Conservation (phyloP, 2,797 vertebrate species). For the Acanthurus lineatus region DNA sequence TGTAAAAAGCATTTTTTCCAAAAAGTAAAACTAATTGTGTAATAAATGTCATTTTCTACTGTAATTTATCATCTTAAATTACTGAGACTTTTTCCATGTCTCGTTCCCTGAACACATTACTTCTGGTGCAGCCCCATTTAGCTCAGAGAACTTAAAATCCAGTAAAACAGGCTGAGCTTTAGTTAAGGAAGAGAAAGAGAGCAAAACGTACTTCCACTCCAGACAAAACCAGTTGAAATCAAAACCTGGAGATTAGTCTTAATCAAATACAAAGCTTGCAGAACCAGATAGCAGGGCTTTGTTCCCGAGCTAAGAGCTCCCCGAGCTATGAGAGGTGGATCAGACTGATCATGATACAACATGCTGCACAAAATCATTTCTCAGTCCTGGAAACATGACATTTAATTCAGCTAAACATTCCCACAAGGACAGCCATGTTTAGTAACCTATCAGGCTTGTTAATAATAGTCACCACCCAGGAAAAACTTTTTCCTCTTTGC, state of each 20-base stretch:
- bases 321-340: conserved; percentile 63
- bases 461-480: conserved; percentile 79
- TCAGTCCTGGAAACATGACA: conserved; percentile 65
- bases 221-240: conserved; percentile 76
- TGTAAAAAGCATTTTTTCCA: neutral
- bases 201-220: conserved; percentile 65
- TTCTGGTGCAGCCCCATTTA: conserved; percentile 61
- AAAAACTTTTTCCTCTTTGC: conserved; percentile 73
- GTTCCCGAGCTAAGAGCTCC: conserved; percentile 58
- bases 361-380: conserved; percentile 70
- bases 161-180: conserved; percentile 74
- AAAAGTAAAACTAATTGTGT: conserved; percentile 6
- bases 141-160: conserved; percentile 63
- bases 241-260: conserved; percentile 76
- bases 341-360: conserved; percentile 72
- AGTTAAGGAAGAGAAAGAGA: conserved; percentile 56
- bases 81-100: conserved; percentile 53
- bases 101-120: conserved; percentile 44
- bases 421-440: conserved; percentile 77
- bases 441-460: conserved; percentile 69
- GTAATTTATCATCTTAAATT: conserved; percentile 34
- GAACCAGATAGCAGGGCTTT: conserved; percentile 78
- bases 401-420: conserved; percentile 74
- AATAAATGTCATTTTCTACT: conserved; percentile 24
- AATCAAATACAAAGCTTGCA: conserved; percentile 76